These are phyloP conservation scores for Microcebus tavaratra DNA, from an alignment of 2,113 vertebrate genomes.

Conservation along the genomic window DNA sequence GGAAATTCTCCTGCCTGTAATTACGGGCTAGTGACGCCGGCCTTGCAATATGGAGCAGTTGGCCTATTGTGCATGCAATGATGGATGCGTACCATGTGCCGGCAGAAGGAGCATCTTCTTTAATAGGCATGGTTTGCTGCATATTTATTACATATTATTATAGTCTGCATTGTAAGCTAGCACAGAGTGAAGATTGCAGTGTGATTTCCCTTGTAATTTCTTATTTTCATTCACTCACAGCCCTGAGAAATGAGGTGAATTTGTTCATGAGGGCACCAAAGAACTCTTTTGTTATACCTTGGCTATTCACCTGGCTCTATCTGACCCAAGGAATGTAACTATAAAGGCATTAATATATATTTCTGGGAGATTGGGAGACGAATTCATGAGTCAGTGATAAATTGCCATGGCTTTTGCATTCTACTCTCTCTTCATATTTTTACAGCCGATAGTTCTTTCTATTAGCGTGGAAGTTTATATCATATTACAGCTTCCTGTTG, in stretches of 20 bases:
- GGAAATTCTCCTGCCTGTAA: neutral
- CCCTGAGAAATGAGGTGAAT: slow-evolving; percentile 64
- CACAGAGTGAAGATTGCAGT: slow-evolving; percentile 62
- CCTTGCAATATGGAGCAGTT: neutral
- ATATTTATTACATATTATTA: slow-evolving; percentile 75
- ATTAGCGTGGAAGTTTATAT: slow-evolving; percentile 20
- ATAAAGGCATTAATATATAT: neutral
- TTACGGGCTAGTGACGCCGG: neutral
- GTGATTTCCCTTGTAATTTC: slow-evolving; percentile 73
- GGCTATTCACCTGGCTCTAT: slow-evolving; percentile 14
- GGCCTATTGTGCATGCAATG: neutral
- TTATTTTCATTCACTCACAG: slow-evolving; percentile 72
- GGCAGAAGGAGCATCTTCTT: neutral
- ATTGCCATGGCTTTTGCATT: slow-evolving; percentile 39
- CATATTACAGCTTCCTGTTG: neutral
- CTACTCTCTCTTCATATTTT: slow-evolving; percentile 18
- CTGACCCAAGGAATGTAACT: slow-evolving; percentile 28
- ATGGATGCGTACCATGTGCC: neutral
- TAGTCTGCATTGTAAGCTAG: slow-evolving; percentile 53
- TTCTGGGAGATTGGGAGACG: neutral
- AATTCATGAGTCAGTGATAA: slow-evolving; percentile 48
- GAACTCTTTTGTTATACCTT: neutral
- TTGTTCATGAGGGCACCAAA: slow-evolving; percentile 37
- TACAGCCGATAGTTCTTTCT: slow-evolving; percentile 19
- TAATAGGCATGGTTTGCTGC: slow-evolving; percentile 38